Evolutionary conservation across 2,797 vertebrate species (phyloP), one percentile per base, ranked within the genome.

Genomic region (Danionella dracula): DNA sequence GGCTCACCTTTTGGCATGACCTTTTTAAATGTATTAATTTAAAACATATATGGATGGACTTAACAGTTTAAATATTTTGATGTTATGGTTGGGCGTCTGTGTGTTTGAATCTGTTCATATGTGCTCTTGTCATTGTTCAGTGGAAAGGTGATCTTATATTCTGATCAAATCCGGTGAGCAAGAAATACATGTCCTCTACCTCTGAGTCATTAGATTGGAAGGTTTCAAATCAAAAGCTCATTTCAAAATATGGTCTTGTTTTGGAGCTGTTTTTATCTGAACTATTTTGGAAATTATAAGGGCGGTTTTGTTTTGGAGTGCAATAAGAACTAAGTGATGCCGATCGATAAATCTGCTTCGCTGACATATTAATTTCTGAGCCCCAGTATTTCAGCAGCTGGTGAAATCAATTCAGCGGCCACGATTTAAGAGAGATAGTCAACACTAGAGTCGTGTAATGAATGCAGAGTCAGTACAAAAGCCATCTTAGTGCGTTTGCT

Each of bases 331-430:
- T 19, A 35, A 46, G 38, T 65, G 27, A 60, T 59, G 38, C 48
- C 5, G 37, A 53, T 60, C 27, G 19, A 60, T 60, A 53, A 44
- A 50, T 68, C 37, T 11, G 23, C n/a, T 40, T 10, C 2, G 10
- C n/a, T 51, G 35, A 41, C 41, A 68, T 42, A 67, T 59, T 60
- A 16, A 59, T 51, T 60, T 51, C 29, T 42, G 40, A 68, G 46
- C 38, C 16, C 38, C 29, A n/a, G 35, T 44, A 53, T 65, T 65
- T 55, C 40, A 27, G 45, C 17, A 51, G 46, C 13, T 1, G 4
- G n/a, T 5, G 6, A 59, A 44, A 68, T 59, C 34, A 49, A 45
- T 65, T 63, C 62, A 53, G 27, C n/a, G 12, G 38, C 12, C 32
- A 13, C 20, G 40, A 46, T 44, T 55, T 4, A 23, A 41, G 42